These are phyloP conservation scores for Numenius arquata DNA, from an alignment of 2,113 vertebrate genomes.

Conservation along the genomic window DNA sequence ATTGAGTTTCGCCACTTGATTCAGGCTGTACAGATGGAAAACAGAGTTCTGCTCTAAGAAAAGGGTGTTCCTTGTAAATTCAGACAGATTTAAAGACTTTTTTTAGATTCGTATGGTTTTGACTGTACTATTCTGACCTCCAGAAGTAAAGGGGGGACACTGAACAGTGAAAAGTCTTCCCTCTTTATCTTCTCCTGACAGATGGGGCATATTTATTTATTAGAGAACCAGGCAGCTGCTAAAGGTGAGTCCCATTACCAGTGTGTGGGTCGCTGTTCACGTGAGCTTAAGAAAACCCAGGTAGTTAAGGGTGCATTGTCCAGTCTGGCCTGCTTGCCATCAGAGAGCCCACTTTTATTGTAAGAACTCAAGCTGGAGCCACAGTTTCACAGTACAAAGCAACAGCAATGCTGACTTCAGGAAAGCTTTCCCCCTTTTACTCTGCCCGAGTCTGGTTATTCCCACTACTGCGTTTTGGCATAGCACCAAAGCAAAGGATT, in stretches of 20 bases:
- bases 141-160: not conserved
- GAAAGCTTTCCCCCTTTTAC: not conserved
- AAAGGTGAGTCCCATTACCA: not conserved
- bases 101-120: not conserved
- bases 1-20: not conserved
- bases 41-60: not conserved
- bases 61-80: not conserved
- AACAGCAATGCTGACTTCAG: not conserved
- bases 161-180: not conserved
- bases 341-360: not conserved
- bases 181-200: not conserved
- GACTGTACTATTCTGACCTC: not conserved
- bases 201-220: not conserved
- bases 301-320: not conserved
- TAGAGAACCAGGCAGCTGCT: not conserved
- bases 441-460: rapidly evolving
- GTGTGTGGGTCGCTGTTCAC: not conserved
- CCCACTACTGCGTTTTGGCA: not conserved
- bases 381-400: not conserved
- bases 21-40: not conserved
- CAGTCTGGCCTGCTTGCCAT: not conserved
- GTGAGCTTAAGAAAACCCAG: not conserved
- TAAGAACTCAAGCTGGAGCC: not conserved
- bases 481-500: not conserved
- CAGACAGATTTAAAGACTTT: not conserved